These are phyloP conservation scores for Nycteola revayana DNA, from an alignment of 2,888 invertebrate genomes.

Conservation along the genomic window DNA sequence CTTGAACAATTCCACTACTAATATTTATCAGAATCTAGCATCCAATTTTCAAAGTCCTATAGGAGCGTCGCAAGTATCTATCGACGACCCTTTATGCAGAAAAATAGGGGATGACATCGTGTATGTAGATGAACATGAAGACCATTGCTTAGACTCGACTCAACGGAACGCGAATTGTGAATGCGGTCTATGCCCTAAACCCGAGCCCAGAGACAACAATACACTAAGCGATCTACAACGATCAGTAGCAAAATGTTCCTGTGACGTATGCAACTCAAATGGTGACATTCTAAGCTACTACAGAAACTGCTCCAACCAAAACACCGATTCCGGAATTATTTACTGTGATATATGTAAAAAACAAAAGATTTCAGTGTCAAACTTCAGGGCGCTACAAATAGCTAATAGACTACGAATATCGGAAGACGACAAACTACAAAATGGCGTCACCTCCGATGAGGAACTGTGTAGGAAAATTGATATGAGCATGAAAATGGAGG, in stretches of 20 bases:
- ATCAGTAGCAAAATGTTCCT: slow-evolving; percentile 68
- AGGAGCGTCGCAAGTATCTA: slow-evolving; percentile 59
- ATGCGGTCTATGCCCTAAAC: slow-evolving; percentile 72
- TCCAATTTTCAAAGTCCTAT: slow-evolving; percentile 62
- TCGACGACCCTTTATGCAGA: slow-evolving; percentile 66
- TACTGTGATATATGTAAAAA: slow-evolving; percentile 73
- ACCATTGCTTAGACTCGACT: slow-evolving; percentile 49
- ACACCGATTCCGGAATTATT: slow-evolving; percentile 68
- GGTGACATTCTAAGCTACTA: slow-evolving; percentile 71
- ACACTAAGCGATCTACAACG: slow-evolving; percentile 71
- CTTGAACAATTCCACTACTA: slow-evolving; percentile 66
- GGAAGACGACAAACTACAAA: slow-evolving; percentile 60
- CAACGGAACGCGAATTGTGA: slow-evolving; percentile 66
- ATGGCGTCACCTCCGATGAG: slow-evolving; percentile 65
- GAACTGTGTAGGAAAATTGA: slow-evolving; percentile 72
- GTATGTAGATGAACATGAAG: slow-evolving; percentile 69
- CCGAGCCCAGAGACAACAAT: slow-evolving; percentile 58
- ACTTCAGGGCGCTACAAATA: slow-evolving; percentile 74
- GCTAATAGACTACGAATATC: slow-evolving; percentile 67
- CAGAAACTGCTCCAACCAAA: slow-evolving; percentile 66
- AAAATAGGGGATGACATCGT: slow-evolving; percentile 68
- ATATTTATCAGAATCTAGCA: slow-evolving; percentile 67
- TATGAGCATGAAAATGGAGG: slow-evolving; percentile 68
- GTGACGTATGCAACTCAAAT: slow-evolving; percentile 71
- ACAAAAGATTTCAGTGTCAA: slow-evolving; percentile 75